Evolutionary conservation across 2,888 invertebrate genomes (phyloP).

Genomic region (Microctonus brassicae): DNA sequence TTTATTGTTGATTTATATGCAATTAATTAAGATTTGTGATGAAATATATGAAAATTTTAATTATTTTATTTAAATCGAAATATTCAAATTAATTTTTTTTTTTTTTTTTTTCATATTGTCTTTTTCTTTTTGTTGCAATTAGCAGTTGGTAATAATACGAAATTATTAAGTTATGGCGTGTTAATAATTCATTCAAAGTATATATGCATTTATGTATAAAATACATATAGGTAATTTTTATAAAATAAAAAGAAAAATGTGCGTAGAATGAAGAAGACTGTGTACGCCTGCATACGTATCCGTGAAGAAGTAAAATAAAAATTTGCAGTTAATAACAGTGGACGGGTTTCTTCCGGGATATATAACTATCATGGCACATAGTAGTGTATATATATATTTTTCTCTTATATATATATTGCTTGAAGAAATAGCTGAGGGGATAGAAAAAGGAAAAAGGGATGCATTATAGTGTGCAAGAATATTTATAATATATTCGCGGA

Average conservation of each 20-base stretch:
- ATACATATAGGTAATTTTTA: neutral
- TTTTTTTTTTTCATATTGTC: neutral
- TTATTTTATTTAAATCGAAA: neutral
- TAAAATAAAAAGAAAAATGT: neutral
- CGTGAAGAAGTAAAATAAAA: slow-evolving; percentile 33
- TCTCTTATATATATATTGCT: neutral
- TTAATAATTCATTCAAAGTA: slow-evolving; percentile 28
- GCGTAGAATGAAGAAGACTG: neutral
- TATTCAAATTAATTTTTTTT: neutral
- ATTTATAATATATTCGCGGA: too few species aligned
- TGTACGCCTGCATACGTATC: neutral
- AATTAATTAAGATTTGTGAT: too few species aligned
- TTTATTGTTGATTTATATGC: too few species aligned
- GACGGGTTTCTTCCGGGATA: slow-evolving; percentile 52
- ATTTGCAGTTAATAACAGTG: slow-evolving; percentile 53
- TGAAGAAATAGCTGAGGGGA: neutral
- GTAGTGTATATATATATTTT: neutral
- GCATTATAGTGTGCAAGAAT: neutral
- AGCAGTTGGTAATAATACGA: slow-evolving; percentile 3
- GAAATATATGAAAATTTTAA: too few species aligned
- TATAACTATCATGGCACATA: slow-evolving; percentile 48
- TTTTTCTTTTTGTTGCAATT: neutral
- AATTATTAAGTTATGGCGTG: slow-evolving; percentile 9
- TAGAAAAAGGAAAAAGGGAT: neutral
- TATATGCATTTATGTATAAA: neutral